These are phyloP conservation scores for Solea senegalensis DNA, from an alignment of 2,113 vertebrate species.

Conservation along the genomic window DNA sequence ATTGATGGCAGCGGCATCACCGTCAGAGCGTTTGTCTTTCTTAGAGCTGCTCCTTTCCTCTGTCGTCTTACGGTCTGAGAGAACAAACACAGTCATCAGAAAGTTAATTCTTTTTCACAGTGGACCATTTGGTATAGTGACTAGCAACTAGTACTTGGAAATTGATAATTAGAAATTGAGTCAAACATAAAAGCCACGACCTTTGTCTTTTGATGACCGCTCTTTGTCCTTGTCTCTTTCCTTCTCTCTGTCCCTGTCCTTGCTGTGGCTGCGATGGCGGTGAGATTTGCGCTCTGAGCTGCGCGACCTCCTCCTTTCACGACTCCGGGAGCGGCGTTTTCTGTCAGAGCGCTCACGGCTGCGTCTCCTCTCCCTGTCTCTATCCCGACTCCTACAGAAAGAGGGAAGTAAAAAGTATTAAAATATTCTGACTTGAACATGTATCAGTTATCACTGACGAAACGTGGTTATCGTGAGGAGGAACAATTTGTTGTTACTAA, in stretches of 20 bases:
- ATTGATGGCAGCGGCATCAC: conserved; percentile 84
- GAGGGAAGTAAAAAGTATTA: not conserved
- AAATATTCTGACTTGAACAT: not conserved
- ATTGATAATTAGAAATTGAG: not conserved
- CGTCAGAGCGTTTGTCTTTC: conserved; percentile 91
- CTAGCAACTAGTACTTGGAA: not conserved
- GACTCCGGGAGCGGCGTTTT: conserved; percentile 93
- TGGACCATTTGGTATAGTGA: no score
- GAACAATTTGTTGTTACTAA: not conserved
- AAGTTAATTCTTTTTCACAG: not conserved
- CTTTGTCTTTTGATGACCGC: conserved; percentile 95
- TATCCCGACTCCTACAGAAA: conserved; percentile 84
- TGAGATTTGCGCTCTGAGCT: conserved; percentile 94
- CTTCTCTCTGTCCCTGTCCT: conserved; percentile 83
- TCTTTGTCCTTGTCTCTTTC: conserved; percentile 87
- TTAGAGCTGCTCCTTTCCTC: conserved; percentile 96
- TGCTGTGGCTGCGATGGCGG: conserved; percentile 92
- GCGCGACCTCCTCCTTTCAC: conserved; percentile 90
- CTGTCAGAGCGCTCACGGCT: conserved; percentile 89
- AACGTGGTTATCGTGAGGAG: no score
- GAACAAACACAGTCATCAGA: not conserved
- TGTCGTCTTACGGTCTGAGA: conserved; percentile 90
- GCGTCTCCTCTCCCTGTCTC: conserved; percentile 82
- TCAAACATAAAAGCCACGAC: conserved; percentile 64
- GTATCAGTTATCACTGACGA: no score